phyloP scores from a whole-genome alignment of 2,888 invertebrate genomes.

The Eugnorisma glareosa region DNA sequence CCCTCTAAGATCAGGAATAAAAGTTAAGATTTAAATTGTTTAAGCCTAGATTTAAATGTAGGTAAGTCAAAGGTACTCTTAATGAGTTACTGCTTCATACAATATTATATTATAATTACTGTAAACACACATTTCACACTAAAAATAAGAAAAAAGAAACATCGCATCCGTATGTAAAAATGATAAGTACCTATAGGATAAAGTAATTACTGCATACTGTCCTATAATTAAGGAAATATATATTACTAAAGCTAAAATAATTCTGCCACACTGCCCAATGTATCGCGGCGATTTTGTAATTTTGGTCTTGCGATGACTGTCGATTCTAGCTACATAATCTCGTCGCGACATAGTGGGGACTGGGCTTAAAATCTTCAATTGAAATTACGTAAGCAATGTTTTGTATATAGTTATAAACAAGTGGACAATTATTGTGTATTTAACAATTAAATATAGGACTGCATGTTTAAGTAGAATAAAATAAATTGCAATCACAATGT shows the following conservation, averaged over 20 bases:
- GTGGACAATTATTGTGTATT: conserved; percentile 35
- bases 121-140: neutral
- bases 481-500: neutral
- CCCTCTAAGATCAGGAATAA: neutral
- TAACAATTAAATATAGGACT: neutral
- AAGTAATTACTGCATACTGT: neutral
- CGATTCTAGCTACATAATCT: neutral
- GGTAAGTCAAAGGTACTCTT: neutral
- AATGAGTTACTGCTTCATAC: neutral
- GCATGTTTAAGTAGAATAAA: conserved; percentile 12
- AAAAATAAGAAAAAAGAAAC: neutral
- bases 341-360: neutral
- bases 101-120: too few relatives aligned
- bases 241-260: neutral
- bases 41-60: neutral
- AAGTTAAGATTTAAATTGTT: neutral
- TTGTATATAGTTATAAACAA: conserved; percentile 50
- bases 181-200: neutral
- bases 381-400: conserved; percentile 16
- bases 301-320: neutral
- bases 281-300: neutral
- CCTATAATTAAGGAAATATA: neutral
- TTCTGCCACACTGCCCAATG: neutral
- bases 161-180: neutral
- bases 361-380: conserved; percentile 17